Evolutionary conservation across 2,113 vertebrate species (phyloP), one percentile per base, ranked within the genome.

Genomic region (Chrysochloris asiatica): DNA sequence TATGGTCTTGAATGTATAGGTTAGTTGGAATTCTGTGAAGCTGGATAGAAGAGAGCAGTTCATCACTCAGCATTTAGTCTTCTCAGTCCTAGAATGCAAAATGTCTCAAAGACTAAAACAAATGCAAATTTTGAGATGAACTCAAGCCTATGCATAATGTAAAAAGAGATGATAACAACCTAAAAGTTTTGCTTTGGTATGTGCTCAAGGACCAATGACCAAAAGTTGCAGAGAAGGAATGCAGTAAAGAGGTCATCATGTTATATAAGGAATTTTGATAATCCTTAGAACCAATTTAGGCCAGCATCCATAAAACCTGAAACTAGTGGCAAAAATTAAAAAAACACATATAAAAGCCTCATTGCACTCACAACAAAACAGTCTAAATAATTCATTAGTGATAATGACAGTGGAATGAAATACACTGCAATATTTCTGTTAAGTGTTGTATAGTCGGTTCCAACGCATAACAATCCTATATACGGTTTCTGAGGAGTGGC

Each of bases 181-280:
- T 41, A 13, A 85, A 81, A 83, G 11, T 16, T 59, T 71, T 48
- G 13, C 43, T 41, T 83, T 88, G 6, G 59, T 71, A 85, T 79
- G 47, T 88, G 85, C 30, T 95, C n/a, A 75, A 59, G n/a, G 38
- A 28, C 14, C n/a, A 93, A 30, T 47, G 45, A 75, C 1, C 21
- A 36, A 71, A 85, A 73, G 67, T 5, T 76, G 30, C 93, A 91
- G 43, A 92, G 85, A 28, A 78, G 54, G 69, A 92, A 80, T 79
- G 19, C 10, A 87, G 26, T 17, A 56, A 48, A 6, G 54, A 81
- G 33, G 26, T 65, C 36, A 30, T 43, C 45, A 67, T 80, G 38
- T 54, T 36, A 71, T 8, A 22, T 45, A 80, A 50, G 47, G 75
- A 93, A 86, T 95, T 92, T 33, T 86, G 69, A 54, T 86, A 88